These are phyloP conservation scores for Oncorhynchus keta DNA, from an alignment of 2,113 vertebrate genomes.

Conservation along the genomic window DNA sequence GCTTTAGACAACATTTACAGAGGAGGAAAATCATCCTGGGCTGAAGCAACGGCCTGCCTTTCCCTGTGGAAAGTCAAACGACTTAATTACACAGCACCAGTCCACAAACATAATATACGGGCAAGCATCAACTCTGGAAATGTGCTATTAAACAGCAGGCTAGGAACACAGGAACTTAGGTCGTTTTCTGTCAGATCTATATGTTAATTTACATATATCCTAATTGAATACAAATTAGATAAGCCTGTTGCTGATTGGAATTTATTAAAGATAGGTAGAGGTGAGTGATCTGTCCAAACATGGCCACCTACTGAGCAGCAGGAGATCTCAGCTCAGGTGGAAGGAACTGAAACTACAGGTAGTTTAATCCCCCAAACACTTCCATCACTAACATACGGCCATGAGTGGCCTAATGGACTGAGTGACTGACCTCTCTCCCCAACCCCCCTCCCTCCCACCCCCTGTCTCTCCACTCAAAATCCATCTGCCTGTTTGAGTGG, in stretches of 20 bases:
- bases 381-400: conserved; percentile 49
- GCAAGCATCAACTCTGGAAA: too few relatives aligned
- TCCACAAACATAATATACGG: too few relatives aligned
- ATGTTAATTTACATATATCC: too few relatives aligned
- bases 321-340: conserved; percentile 3
- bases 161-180: too few relatives aligned
- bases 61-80: not conserved
- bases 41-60: not conserved
- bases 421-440: conserved; percentile 18
- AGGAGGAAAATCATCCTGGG: conserved; percentile 25
- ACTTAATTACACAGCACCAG: not conserved
- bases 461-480: conserved; percentile 42
- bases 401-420: conserved; percentile 41
- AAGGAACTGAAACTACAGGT: conserved; percentile 38
- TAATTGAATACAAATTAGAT: not conserved
- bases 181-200: too few relatives aligned
- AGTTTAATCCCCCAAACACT: conserved; percentile 59
- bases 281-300: conserved; percentile 43
- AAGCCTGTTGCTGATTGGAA: not conserved
- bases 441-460: not conserved
- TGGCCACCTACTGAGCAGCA: conserved; percentile 35
- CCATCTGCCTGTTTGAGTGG: conserved; percentile 43
- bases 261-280: conserved; percentile 34
- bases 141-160: too few relatives aligned
- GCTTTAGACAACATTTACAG: conserved; percentile 21